Base-by-base conservation (phyloP, 2,888 invertebrate species). In the Diarsia brunnea region DNA sequence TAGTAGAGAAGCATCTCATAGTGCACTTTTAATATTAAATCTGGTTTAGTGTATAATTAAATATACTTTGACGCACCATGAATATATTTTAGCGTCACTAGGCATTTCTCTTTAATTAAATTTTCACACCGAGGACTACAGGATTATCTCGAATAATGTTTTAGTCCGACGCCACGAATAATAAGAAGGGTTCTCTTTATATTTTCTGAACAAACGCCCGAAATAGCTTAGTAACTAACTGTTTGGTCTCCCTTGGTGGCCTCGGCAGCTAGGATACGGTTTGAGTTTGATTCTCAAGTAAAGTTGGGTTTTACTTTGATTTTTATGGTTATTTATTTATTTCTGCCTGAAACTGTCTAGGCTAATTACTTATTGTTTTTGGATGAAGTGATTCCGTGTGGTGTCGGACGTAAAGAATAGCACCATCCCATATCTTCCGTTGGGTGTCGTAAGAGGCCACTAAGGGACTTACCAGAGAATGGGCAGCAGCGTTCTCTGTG, bases 91-190 rank as follows among this genome's bases (percentile, higher is more conserved):
- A 86, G 78, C 74, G 77, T 69, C 66, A 78, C 79, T 81, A 84
- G 86, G 80, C 82, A 84, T 89, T 81, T 89, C 85, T 73, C 73
- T 89, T 89, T 91, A 91, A 91, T 91, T 91, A 89, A 90, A 91
- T 89, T 91, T 90, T 73, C 78, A 86, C 85, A 86, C 64, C 86
- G 80, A 83, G 73, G 81, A 81, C 78, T 73, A 71, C 79, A 72
- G 78, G 79, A 80, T 84, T 87, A 84, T 79, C 75, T 75, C 80
- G 63, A 83, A 88, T 83, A 84, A 74, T 82, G 82, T 84, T 84
- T 82, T 69, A 79, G 78, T 79, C 78, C 60, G 67, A 79, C 68
- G 79, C 74, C 63, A 79, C 69, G 86, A 87, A 87, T 84, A 82
- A 78, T 80, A 84, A 88, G 80, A 79, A 80, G 78, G 47, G 74